Evolutionary conservation across 2,888 invertebrate species (phyloP).

Genomic region (Ditula angustiorana): DNA sequence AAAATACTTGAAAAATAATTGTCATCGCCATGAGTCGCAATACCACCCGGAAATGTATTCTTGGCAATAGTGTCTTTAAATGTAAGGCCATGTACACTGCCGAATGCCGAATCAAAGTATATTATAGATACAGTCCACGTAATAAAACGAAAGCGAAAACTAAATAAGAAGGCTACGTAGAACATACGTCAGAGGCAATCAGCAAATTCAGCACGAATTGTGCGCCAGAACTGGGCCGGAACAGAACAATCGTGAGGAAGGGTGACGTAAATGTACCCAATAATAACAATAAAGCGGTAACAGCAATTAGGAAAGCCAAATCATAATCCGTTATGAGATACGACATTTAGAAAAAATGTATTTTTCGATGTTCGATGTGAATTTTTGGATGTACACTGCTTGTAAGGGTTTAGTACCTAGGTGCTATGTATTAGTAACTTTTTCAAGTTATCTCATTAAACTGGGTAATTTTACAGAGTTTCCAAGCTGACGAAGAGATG

Average conservation of each 20-base stretch:
- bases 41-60: conserved; percentile 4
- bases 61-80: conserved; percentile 13
- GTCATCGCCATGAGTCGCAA: neutral
- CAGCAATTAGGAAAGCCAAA: conserved; percentile 17
- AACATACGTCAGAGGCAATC: conserved; percentile 32
- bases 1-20: no score
- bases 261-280: conserved; percentile 52
- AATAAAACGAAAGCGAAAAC: conserved; percentile 52
- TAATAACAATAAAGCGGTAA: conserved; percentile 42
- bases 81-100: neutral
- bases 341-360: neutral
- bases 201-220: conserved; percentile 47
- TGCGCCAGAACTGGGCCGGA: conserved; percentile 61
- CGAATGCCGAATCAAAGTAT: conserved; percentile 24
- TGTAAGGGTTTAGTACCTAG: no score
- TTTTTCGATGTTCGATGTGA: no score
- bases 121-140: conserved; percentile 41
- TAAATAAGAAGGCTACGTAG: conserved; percentile 38
- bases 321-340: neutral
- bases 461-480: no score
- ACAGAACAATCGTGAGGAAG: conserved; percentile 65
- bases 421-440: no score
- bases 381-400: no score
- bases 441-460: no score
- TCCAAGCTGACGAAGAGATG: no score